phyloP scores from a whole-genome alignment of 2,797 vertebrate species.

The Lepilemur ruficaudatus region DNA sequence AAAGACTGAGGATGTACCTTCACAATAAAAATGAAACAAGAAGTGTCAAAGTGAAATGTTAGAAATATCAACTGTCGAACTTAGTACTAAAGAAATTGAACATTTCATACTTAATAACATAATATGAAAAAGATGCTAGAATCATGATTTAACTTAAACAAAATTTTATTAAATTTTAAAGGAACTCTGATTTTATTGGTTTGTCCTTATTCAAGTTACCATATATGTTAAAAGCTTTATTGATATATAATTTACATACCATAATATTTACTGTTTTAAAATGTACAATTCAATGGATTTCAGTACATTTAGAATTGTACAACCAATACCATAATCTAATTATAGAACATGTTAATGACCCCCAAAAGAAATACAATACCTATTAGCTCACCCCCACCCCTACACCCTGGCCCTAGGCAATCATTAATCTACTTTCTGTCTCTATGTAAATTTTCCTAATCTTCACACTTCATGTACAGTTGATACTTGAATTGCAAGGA shows the following conservation, averaged over 20 bases:
- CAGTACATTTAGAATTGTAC: not conserved
- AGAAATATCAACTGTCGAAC: too few species aligned
- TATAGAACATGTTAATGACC: not conserved
- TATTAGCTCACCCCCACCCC: not conserved
- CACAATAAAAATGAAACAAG: too few species aligned
- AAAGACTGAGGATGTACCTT: too few species aligned
- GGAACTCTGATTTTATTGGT: not conserved
- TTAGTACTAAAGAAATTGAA: too few species aligned
- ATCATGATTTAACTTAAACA: not conserved
- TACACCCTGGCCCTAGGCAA: not conserved
- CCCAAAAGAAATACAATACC: not conserved
- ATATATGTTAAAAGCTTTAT: not conserved
- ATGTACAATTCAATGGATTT: not conserved
- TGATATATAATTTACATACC: not conserved
- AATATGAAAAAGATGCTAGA: not conserved
- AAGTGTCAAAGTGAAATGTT: too few species aligned
- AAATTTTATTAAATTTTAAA: not conserved
- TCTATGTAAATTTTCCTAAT: not conserved
- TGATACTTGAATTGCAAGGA: not conserved
- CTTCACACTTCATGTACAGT: not conserved
- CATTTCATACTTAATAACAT: too few species aligned
- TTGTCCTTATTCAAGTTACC: not conserved
- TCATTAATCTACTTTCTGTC: not conserved
- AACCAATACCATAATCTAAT: not conserved
- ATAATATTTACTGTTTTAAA: not conserved